Conservation (phyloP, 2,113 vertebrate species). For the Limnothrissa miodon region DNA sequence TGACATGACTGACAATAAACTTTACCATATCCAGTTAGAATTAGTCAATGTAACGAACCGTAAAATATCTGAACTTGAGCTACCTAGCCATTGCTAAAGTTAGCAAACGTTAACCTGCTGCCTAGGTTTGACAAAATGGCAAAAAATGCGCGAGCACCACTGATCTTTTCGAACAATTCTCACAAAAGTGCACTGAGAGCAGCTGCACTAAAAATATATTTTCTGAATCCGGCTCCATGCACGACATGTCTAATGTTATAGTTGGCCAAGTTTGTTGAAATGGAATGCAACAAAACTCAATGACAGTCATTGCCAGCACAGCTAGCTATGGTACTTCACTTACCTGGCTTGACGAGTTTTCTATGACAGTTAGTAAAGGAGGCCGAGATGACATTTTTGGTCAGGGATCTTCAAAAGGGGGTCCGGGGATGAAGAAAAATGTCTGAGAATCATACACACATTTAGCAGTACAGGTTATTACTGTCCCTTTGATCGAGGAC, state of each 20-base stretch:
- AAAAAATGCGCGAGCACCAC: background rate
- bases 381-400: slow-evolving; percentile 71
- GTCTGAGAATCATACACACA: slow-evolving; percentile 61
- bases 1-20: background rate
- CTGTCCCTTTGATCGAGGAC: background rate
- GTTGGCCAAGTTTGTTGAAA: background rate
- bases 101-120: background rate
- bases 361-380: slow-evolving; percentile 74
- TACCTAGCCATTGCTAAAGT: background rate
- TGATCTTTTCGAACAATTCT: background rate
- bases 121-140: background rate
- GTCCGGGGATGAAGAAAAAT: slow-evolving; percentile 27
- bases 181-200: background rate
- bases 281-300: slow-evolving; percentile 11
- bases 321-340: slow-evolving; percentile 43
- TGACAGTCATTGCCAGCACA: background rate
- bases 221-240: background rate
- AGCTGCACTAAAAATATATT: background rate
- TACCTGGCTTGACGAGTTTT: slow-evolving; percentile 73
- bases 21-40: background rate
- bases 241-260: background rate
- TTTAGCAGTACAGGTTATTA: slow-evolving; percentile 51
- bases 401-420: slow-evolving; percentile 49
- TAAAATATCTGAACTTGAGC: background rate
- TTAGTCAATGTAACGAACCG: background rate